Conservation (phyloP, 2,797 vertebrate genomes). For the Propithecus perrieri region DNA sequence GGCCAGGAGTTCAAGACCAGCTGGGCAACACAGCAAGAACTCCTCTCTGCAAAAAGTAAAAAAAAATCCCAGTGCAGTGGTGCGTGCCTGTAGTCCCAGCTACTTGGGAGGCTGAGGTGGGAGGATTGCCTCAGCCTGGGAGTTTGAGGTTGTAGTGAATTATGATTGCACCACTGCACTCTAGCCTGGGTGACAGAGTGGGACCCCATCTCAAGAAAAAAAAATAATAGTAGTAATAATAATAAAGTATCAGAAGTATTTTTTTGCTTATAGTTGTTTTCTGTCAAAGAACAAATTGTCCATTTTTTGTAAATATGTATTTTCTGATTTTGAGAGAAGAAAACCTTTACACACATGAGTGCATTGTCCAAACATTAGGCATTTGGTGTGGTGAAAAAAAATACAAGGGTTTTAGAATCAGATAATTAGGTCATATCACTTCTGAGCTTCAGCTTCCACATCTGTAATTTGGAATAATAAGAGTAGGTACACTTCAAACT, state of each 20-base stretch:
- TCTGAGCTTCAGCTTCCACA: background rate
- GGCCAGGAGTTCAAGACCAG: background rate
- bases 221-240: background rate
- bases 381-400: background rate
- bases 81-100: background rate
- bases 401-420: background rate
- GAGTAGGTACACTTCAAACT: background rate
- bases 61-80: background rate
- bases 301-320: background rate
- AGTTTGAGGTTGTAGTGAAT: background rate
- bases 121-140: background rate
- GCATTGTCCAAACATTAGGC: background rate
- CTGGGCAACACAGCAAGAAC: background rate
- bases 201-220: background rate
- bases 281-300: background rate
- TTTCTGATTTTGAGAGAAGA: constrained; percentile 26
- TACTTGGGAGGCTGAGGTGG: background rate
- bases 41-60: background rate
- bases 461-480: background rate
- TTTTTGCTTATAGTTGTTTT: constrained; percentile 36
- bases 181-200: background rate
- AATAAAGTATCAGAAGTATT: background rate
- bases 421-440: background rate
- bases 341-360: background rate
- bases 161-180: background rate